Percentiles rank a stretch among this genome's conserved stretches.
These are phyloP conservation scores for Callithrix jacchus DNA, from an alignment of 2,113 vertebrate genomes.

Conservation along the genomic window DNA sequence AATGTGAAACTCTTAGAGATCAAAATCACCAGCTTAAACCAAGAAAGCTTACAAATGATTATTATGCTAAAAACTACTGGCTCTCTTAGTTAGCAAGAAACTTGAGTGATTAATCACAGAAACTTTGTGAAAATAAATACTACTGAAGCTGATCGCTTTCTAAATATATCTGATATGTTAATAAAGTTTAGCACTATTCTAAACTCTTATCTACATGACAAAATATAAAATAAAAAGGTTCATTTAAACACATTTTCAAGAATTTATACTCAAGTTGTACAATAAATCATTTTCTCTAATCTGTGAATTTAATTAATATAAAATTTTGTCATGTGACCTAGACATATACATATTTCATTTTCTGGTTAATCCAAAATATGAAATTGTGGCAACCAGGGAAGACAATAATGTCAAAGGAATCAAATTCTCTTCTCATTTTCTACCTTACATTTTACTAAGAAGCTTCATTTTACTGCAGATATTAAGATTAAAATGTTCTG, in stretches of 20 bases:
- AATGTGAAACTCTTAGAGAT: not conserved
- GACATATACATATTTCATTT: not conserved
- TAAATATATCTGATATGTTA: not conserved
- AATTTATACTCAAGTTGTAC: not conserved
- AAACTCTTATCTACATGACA: not conserved
- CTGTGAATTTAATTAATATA: not conserved
- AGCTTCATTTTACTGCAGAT: not conserved
- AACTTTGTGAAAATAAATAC: not conserved
- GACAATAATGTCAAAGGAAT: not conserved
- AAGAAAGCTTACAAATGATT: not conserved
- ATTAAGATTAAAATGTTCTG: not conserved
- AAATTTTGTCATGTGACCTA: not conserved
- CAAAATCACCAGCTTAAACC: not conserved
- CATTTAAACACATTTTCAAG: not conserved
- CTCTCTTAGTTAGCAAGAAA: not conserved
- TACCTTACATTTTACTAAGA: not conserved
- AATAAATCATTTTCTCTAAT: not conserved
- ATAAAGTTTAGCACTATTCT: not conserved
- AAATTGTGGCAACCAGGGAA: not conserved
- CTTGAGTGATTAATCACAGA: not conserved
- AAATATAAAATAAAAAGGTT: not conserved
- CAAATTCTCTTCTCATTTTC: not conserved
- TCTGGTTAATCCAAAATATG: constrained; percentile 12
- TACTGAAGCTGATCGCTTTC: not conserved
- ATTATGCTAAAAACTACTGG: not conserved